A percentile compares a stretch with the other conserved stretches of the same genome.
phyloP scores from a whole-genome alignment of 2,797 vertebrate genomes.

The Chiroxiphia lanceolata region DNA sequence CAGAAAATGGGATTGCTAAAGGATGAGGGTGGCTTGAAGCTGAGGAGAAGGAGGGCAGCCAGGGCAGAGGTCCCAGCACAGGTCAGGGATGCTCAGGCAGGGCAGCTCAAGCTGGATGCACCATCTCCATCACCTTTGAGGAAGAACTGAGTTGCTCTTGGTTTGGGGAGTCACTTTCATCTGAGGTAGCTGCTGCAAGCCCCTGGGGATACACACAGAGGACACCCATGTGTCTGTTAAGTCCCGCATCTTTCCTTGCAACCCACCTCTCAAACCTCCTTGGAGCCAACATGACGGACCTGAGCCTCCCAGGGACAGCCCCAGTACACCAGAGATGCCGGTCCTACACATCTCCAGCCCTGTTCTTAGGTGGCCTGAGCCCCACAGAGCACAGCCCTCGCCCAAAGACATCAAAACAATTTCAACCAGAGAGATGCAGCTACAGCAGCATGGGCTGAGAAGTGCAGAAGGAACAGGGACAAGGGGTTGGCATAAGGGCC shows the following conservation, averaged over 20 bases:
- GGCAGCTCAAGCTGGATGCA: background rate
- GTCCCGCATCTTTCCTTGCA: background rate
- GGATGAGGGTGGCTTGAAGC: background rate
- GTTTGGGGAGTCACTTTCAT: background rate
- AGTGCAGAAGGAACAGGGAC: accelerated
- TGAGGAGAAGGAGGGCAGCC: background rate
- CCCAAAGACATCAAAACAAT: background rate
- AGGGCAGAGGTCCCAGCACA: background rate
- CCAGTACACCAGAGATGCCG: background rate
- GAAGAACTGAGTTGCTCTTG: background rate
- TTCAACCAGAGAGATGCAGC: background rate
- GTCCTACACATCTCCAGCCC: background rate
- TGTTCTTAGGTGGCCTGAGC: background rate
- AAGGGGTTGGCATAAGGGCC: background rate
- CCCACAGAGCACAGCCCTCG: background rate
- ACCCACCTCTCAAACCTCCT: background rate
- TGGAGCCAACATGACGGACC: accelerated
- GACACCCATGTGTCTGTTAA: background rate
- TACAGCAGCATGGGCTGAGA: accelerated
- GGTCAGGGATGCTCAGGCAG: background rate
- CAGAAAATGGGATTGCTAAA: background rate
- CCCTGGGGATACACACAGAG: background rate
- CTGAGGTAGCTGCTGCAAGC: background rate
- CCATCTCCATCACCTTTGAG: background rate
- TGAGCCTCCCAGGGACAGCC: background rate